Evolutionary conservation across 2,888 invertebrate species (phyloP).

Genomic region (Hartigia nigra): DNA sequence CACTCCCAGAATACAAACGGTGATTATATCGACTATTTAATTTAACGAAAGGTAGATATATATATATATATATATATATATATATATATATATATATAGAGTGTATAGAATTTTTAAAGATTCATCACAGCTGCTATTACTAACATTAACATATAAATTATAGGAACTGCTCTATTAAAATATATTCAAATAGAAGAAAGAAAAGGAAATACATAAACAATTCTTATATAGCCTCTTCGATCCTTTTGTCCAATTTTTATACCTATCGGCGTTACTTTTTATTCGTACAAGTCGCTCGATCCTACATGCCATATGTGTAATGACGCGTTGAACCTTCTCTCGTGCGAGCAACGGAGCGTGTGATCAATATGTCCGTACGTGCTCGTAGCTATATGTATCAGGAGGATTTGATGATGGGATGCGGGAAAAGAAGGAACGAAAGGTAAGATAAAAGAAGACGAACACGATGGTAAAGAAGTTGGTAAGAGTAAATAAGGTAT

Average conservation of each 20-base stretch:
- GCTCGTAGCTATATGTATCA: conserved; percentile 3
- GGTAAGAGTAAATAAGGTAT: background rate
- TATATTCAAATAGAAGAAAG: background rate
- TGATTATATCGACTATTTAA: background rate
- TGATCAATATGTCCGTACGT: conserved; percentile 33
- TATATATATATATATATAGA: too few species aligned
- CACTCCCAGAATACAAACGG: background rate
- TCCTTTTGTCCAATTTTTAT: background rate
- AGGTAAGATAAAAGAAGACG: background rate
- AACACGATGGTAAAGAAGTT: background rate
- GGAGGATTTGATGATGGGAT: conserved; percentile 6
- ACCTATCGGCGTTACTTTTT: background rate
- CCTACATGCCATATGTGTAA: conserved; percentile 1
- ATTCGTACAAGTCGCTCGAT: background rate
- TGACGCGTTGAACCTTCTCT: conserved; percentile 18
- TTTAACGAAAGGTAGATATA: background rate
- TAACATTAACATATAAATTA: background rate
- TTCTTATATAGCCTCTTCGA: background rate
- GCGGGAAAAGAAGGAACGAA: background rate
- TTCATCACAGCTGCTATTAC: background rate
- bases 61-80: too few species aligned
- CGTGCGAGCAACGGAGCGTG: conserved; percentile 28
- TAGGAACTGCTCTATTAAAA: background rate
- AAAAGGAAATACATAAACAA: background rate
- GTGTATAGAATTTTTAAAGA: background rate